Conservation (phyloP, 2,888 invertebrate genomes). For the Cryptus armator region DNA sequence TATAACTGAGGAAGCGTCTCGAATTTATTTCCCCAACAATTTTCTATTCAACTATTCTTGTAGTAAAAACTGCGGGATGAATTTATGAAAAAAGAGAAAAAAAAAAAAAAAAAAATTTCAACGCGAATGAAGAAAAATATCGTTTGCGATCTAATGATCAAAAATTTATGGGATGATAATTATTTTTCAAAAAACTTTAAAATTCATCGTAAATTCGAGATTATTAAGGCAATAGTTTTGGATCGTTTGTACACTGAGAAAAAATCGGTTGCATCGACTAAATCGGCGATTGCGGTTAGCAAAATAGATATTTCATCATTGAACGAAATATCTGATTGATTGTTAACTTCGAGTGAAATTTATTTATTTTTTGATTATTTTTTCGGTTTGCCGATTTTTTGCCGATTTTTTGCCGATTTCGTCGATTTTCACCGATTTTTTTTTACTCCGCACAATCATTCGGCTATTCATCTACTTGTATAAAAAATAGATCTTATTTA, state of each 20-base stretch:
- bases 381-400: no score
- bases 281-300: no score
- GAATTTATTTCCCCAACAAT: background rate
- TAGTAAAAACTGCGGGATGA: background rate
- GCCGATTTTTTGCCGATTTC: no score
- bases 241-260: background rate
- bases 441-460: no score
- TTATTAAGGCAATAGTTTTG: background rate
- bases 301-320: no score
- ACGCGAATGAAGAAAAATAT: background rate
- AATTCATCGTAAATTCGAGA: background rate
- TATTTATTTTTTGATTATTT: no score
- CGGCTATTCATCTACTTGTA: no score
- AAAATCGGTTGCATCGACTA: background rate
- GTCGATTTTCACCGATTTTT: no score
- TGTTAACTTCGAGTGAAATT: no score
- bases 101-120: background rate
- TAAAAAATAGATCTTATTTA: no score
- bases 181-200: background rate
- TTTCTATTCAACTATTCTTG: conserved; percentile 15
- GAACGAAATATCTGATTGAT: no score
- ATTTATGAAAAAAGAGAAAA: background rate
- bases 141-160: no score
- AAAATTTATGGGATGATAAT: background rate
- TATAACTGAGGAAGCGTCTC: conserved; percentile 34